Evolutionary conservation across 2,888 invertebrate species (phyloP).

Genomic region (Cephus pygmeus): DNA sequence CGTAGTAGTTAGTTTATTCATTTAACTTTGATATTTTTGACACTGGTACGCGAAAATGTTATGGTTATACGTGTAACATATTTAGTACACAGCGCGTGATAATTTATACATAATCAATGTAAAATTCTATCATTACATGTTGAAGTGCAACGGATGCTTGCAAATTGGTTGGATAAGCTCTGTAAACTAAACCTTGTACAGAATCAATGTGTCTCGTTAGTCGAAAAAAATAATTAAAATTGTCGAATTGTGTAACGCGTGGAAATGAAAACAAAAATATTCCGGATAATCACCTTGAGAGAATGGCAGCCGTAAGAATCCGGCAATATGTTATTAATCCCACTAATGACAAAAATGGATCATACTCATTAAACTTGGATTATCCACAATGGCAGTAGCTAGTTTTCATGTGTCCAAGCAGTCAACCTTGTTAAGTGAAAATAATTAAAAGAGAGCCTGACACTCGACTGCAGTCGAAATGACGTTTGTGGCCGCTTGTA

Average conservation of each 20-base stretch:
- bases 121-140: not conserved
- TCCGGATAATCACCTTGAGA: not conserved
- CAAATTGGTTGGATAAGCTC: not conserved
- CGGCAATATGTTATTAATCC: conserved; percentile 13
- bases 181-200: not conserved
- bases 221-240: not conserved
- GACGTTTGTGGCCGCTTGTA: too few relatives aligned
- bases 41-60: not conserved
- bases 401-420: not conserved
- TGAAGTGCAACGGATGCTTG: not conserved
- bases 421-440: not conserved
- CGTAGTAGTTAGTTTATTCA: not conserved
- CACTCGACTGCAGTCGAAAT: not conserved
- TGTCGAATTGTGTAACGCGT: not conserved
- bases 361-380: conserved; percentile 37
- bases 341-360: conserved; percentile 22
- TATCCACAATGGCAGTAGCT: conserved; percentile 12
- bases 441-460: not conserved
- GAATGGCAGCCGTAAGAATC: not conserved
- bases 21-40: not conserved
- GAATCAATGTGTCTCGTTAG: not conserved
- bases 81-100: not conserved
- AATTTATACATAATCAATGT: not conserved
- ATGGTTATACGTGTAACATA: not conserved
- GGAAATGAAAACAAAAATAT: not conserved